A percentile compares a stretch with the other conserved stretches of the same genome.
These are phyloP conservation scores for Struthio camelus DNA, from an alignment of 2,113 vertebrate species.

Conservation along the genomic window DNA sequence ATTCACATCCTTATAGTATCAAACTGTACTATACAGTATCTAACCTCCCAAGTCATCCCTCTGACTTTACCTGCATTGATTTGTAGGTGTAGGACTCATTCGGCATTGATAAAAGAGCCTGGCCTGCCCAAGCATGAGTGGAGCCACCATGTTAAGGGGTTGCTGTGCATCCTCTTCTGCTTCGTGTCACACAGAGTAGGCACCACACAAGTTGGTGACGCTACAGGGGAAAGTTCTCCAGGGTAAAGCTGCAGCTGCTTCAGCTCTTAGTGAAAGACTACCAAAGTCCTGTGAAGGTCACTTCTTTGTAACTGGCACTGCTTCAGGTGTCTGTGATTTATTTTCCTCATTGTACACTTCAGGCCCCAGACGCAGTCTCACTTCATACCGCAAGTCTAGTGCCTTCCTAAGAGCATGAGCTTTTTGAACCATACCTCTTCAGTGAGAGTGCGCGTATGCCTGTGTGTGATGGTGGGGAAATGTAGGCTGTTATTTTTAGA, in stretches of 20 bases:
- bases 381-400: not conserved
- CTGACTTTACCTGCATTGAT: not conserved
- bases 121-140: not conserved
- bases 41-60: not conserved
- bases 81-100: not conserved
- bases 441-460: not conserved
- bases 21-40: not conserved
- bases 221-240: not conserved
- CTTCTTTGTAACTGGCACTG: not conserved
- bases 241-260: not conserved
- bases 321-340: not conserved
- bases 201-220: not conserved
- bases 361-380: not conserved
- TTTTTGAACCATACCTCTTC: not conserved
- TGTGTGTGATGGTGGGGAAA: not conserved
- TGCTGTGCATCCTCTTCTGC: not conserved
- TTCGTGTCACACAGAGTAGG: not conserved
- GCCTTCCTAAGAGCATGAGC: not conserved
- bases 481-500: not conserved
- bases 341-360: not conserved
- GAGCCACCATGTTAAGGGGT: not conserved
- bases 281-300: not conserved
- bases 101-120: not conserved
- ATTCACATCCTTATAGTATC: not conserved
- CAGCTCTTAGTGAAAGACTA: not conserved